Evolutionary conservation across 2,113 vertebrate species (phyloP).

Genomic region (Marmota flaviventris): DNA sequence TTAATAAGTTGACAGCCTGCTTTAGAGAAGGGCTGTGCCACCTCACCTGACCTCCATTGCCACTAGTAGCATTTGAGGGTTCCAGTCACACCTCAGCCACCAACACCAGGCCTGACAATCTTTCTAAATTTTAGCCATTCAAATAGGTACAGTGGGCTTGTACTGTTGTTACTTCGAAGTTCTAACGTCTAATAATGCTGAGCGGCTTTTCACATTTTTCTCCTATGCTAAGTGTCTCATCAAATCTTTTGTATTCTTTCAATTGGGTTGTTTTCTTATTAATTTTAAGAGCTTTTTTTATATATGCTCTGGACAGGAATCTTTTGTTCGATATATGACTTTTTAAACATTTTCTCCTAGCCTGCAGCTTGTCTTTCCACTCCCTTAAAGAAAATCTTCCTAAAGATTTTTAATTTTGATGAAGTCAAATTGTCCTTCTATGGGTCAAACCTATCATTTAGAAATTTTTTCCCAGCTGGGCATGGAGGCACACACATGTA

Average conservation of each 20-base stretch:
- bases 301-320: background rate
- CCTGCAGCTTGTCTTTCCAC: background rate
- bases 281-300: background rate
- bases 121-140: background rate
- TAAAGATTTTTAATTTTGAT: background rate
- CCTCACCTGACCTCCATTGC: background rate
- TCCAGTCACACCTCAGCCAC: background rate
- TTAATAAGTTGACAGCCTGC: background rate
- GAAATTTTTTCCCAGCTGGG: background rate
- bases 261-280: background rate
- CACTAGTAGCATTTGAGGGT: too few relatives aligned
- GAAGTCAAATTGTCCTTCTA: background rate
- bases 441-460: background rate
- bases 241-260: background rate
- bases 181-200: background rate
- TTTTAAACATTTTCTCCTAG: background rate
- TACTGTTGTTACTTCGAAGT: background rate
- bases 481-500: too few relatives aligned
- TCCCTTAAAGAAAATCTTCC: background rate
- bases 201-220: background rate
- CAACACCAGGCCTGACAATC: background rate
- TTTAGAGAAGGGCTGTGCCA: background rate
- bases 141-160: background rate
- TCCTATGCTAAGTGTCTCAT: background rate
- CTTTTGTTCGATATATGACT: background rate